Base-by-base conservation (phyloP, 2,888 invertebrate species). In the Athalia rosae region DNA sequence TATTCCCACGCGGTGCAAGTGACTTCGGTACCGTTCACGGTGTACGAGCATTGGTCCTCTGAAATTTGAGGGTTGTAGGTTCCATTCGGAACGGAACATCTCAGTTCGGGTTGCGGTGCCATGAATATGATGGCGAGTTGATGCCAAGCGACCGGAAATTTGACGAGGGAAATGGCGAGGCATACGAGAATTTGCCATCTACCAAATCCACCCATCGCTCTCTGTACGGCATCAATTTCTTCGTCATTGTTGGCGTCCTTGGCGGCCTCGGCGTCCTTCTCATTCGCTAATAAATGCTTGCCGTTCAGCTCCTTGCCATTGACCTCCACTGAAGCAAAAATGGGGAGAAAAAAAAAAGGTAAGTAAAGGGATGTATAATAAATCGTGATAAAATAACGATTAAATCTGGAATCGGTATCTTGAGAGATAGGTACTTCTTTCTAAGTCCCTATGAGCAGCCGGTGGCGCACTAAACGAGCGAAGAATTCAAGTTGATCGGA, bases 141-240 rank as follows among this genome's bases (percentile, higher is more conserved):
- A 86, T 95, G 95, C 95, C 95, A 96, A 0, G 95, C 95, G 0
- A 95, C 94, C 0, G 95, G 95, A 85, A 95, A 94, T 89, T 95
- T 95, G 76, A 94, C 92, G 8, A 95, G 90, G 80, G 95, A 94
- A 58, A 95, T 92, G 0, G 94, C 92, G 67, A 93, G 89, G 82
- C 94, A 94, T 73, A 95, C 92, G 91, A 93, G 92, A 80, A 95
- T 91, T 86, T 96, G 95, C 94, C 95, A 96, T 85, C 92, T 92
- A 4, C 95, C 95, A 77, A 95, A 92, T 48, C 93, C 92, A 0
- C 95, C 95, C 81, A 95, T 94, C 4, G 93, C 92, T 82, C 92
- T 93, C 56, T 94, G 93, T 15, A 95, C 91, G 0, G 94, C 93
- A 85, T 95, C 95, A 77, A 91, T 90, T 41, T 87, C 79, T 79